A percentile compares a stretch with the other conserved stretches of the same genome.
Conservation (phyloP, 2,888 invertebrate species). For the Phlogophora meticulosa region DNA sequence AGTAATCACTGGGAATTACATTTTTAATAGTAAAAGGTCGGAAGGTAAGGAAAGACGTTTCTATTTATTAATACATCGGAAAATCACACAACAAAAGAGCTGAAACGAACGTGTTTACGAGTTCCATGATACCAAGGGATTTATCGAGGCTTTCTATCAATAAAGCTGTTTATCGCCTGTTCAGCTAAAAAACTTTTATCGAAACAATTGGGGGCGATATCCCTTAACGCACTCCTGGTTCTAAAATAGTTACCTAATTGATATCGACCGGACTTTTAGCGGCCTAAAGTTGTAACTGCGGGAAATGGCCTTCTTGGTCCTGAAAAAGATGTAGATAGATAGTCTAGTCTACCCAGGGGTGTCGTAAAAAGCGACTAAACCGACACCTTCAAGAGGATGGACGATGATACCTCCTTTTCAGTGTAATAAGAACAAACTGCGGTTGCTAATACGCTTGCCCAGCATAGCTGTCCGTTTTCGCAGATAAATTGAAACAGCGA, state of each 20-base stretch:
- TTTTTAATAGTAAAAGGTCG: no score
- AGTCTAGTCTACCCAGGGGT: conserved; percentile 26
- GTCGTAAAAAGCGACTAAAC: conserved; percentile 32
- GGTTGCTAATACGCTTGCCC: neutral
- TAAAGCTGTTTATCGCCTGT: conserved; percentile 42
- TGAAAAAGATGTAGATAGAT: conserved; percentile 1
- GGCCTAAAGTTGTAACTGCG: conserved; percentile 30
- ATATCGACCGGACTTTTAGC: conserved; percentile 40
- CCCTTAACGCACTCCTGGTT: conserved; percentile 26
- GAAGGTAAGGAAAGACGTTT: conserved; percentile 3
- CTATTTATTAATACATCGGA: conserved; percentile 35
- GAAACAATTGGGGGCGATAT: conserved; percentile 36
- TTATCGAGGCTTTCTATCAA: conserved; percentile 58
- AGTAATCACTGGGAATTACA: neutral
- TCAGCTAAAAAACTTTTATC: conserved; percentile 50
- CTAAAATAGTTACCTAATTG: conserved; percentile 43
- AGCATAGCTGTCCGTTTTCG: neutral
- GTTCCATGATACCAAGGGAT: conserved; percentile 31
- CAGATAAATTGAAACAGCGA: conserved; percentile 9
- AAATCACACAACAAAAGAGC: conserved; percentile 38
- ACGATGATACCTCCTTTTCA: conserved; percentile 3
- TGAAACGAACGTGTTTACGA: conserved; percentile 51
- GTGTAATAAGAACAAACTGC: conserved; percentile 36
- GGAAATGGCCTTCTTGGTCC: conserved; percentile 8
- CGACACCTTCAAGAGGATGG: conserved; percentile 17